Conservation (phyloP, 2,113 vertebrate species). For the Speoplatyrhinus poulsoni region DNA sequence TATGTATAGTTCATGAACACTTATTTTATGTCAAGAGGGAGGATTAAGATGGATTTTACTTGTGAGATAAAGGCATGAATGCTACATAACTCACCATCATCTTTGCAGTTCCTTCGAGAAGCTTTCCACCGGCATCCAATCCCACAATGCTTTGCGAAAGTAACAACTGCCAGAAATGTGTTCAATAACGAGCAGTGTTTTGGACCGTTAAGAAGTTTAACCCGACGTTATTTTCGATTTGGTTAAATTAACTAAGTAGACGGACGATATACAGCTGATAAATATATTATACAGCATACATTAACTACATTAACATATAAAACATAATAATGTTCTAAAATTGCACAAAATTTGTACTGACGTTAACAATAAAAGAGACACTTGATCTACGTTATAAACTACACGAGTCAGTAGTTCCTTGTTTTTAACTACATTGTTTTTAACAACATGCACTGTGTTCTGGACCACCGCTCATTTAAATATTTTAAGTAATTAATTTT, state of each 20-base stretch:
- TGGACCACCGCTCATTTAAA: not conserved
- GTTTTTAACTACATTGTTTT: too few relatives aligned
- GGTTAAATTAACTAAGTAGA: too few relatives aligned
- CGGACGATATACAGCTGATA: too few relatives aligned
- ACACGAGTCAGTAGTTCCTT: too few relatives aligned
- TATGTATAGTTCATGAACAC: fast-evolving
- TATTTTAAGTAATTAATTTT: too few relatives aligned
- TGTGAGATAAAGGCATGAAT: not conserved
- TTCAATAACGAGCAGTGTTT: conserved; percentile 38
- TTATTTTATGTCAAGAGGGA: fast-evolving
- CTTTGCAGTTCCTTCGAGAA: conserved; percentile 73
- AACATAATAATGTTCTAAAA: too few relatives aligned
- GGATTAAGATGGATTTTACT: conserved; percentile 58
- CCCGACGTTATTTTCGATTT: too few relatives aligned
- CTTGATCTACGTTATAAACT: too few relatives aligned
- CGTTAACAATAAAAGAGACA: too few relatives aligned
- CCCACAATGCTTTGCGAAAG: conserved; percentile 69
- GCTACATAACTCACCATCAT: conserved; percentile 74
- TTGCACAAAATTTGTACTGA: too few relatives aligned
- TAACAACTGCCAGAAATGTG: not conserved
- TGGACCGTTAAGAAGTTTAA: not conserved
- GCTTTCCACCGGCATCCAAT: conserved; percentile 43
- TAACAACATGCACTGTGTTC: not conserved
- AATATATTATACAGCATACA: too few relatives aligned
- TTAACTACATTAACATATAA: too few relatives aligned